Percentiles rank a stretch among this genome's conserved stretches.
Conservation (phyloP, 2,113 vertebrate species). For the Atherinomorus stipes region DNA sequence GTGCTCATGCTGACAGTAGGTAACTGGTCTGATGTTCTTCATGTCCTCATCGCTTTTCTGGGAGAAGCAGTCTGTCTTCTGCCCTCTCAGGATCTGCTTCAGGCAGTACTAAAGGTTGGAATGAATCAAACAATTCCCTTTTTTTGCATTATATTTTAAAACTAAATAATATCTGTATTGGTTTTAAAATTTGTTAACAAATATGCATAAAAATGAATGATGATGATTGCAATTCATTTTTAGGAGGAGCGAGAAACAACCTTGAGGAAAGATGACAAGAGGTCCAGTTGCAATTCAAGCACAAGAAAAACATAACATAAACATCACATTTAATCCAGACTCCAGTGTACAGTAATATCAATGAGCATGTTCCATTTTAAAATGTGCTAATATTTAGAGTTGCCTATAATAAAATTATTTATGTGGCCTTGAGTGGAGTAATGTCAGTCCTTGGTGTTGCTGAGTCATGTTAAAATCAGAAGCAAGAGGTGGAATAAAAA, state of each 20-base stretch:
- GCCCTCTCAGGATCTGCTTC: constrained; percentile 71
- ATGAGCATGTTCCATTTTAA: not conserved
- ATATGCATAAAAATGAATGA: not conserved
- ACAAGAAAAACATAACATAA: not conserved
- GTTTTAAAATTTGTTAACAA: not conserved
- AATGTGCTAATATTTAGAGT: not conserved
- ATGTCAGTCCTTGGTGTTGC: not conserved
- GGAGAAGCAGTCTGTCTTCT: constrained; percentile 88
- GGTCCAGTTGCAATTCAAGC: constrained; percentile 9
- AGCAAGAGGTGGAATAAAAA: not conserved
- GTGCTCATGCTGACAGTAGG: constrained; percentile 89
- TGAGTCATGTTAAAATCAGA: not conserved
- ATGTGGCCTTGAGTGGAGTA: no score
- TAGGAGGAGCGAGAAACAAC: constrained; percentile 62
- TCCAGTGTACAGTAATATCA: constrained; percentile 10
- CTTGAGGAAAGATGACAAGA: constrained; percentile 2
- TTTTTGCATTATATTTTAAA: not conserved
- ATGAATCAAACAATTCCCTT: not conserved
- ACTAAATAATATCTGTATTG: not conserved
- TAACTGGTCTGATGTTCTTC: constrained; percentile 85
- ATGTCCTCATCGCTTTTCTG: constrained; percentile 82
- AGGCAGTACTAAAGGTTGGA: constrained; percentile 67
- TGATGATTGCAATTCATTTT: constrained; percentile 15
- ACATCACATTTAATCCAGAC: constrained; percentile 12
- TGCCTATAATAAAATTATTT: not conserved